Percentiles rank a stretch among this genome's conserved stretches.
These are phyloP conservation scores for Eupithecia vulgata DNA, from an alignment of 2,888 invertebrate genomes.

Conservation along the genomic window DNA sequence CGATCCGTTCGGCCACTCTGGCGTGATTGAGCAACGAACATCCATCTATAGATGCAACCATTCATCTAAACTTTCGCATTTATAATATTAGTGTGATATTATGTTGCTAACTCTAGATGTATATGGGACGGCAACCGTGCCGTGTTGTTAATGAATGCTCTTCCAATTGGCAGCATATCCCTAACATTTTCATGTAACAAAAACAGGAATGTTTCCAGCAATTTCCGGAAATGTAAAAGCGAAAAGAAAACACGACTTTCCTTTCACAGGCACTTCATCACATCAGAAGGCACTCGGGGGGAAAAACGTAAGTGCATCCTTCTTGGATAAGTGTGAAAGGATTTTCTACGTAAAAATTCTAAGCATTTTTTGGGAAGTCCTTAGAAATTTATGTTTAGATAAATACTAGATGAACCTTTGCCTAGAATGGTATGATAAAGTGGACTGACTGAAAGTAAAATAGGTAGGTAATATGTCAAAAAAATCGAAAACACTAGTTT, in stretches of 20 bases:
- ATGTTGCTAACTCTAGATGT: no score
- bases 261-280: conserved; percentile 47
- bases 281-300: conserved; percentile 31
- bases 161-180: not conserved
- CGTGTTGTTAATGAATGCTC: not conserved
- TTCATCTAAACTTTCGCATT: no score
- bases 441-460: no score
- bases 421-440: no score
- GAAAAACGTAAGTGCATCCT: conserved; percentile 26
- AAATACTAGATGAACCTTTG: not conserved
- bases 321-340: conserved; percentile 7
- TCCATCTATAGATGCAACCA: no score
- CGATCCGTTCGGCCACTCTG: no score
- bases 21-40: no score
- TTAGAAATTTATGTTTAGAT: not conserved
- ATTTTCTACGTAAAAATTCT: not conserved
- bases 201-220: conserved; percentile 2
- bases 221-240: conserved; percentile 22
- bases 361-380: not conserved
- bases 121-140: no score
- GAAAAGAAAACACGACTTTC: conserved; percentile 52
- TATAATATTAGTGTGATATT: no score
- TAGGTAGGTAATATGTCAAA: no score
- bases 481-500: no score
- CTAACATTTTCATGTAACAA: not conserved